These are phyloP conservation scores for Passer montanus DNA, from an alignment of 2,113 vertebrate species.

Conservation along the genomic window DNA sequence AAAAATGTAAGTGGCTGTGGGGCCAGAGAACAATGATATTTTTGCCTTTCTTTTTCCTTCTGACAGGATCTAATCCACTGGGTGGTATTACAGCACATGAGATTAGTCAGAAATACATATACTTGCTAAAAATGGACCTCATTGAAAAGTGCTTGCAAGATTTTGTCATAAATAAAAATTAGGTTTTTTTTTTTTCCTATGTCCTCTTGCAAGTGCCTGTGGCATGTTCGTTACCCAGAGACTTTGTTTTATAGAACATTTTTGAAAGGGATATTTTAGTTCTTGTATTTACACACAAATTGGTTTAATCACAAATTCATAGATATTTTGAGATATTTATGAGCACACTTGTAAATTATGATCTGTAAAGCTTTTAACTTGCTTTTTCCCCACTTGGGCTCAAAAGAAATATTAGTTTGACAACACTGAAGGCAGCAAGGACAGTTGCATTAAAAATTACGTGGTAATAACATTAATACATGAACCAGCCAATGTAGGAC, in stretches of 20 bases:
- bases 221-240: background rate
- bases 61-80: background rate
- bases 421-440: background rate
- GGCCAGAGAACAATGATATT: background rate
- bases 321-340: background rate
- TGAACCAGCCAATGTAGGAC: background rate
- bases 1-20: background rate
- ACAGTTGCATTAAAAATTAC: background rate
- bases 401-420: background rate
- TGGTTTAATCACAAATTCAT: background rate
- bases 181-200: background rate
- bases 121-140: background rate
- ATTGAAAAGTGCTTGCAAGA: background rate
- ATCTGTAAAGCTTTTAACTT: background rate
- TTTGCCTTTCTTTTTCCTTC: background rate
- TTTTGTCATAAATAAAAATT: background rate
- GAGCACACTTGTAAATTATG: background rate
- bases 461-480: background rate
- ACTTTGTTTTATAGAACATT: background rate
- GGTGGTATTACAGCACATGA: background rate
- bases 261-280: background rate
- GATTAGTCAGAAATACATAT: background rate
- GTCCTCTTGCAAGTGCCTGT: background rate
- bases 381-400: background rate
- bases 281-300: background rate